phyloP scores from a whole-genome alignment of 2,113 vertebrate genomes.

The Holacanthus passer region DNA sequence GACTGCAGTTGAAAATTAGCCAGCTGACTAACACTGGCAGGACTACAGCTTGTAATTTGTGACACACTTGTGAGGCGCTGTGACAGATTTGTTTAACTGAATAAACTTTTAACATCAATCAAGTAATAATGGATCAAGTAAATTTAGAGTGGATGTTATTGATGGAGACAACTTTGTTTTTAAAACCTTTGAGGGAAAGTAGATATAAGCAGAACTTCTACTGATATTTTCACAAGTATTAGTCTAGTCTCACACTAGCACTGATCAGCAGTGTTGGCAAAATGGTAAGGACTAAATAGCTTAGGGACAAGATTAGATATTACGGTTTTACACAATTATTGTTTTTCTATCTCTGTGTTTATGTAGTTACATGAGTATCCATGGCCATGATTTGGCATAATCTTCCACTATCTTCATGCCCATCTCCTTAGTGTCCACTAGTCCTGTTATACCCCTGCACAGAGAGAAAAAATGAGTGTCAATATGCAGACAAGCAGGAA shows the following conservation, averaged over 20 bases:
- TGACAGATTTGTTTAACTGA: background rate
- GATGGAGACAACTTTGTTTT: background rate
- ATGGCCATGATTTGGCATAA: slow-evolving; percentile 90
- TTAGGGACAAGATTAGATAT: background rate
- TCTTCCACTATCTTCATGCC: slow-evolving; percentile 92
- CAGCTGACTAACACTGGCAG: no score
- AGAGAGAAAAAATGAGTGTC: background rate
- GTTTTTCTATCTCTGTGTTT: background rate
- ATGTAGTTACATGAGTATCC: slow-evolving; percentile 92
- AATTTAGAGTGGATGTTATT: background rate
- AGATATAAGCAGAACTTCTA: no score
- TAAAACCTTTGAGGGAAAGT: background rate
- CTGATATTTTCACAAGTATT: background rate
- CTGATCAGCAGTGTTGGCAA: background rate
- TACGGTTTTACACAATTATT: background rate
- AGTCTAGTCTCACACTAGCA: background rate
- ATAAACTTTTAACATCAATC: background rate
- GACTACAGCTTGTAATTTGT: background rate
- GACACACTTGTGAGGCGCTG: background rate
- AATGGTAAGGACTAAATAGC: background rate
- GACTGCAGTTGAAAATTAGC: no score
- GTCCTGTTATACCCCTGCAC: slow-evolving; percentile 86
- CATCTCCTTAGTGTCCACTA: slow-evolving; percentile 87
- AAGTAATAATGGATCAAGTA: background rate
- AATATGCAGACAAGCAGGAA: background rate